Evolutionary conservation across 2,888 invertebrate genomes (phyloP), one percentile per base, ranked within the genome.

Genomic region (Brachyopa scutellaris): DNA sequence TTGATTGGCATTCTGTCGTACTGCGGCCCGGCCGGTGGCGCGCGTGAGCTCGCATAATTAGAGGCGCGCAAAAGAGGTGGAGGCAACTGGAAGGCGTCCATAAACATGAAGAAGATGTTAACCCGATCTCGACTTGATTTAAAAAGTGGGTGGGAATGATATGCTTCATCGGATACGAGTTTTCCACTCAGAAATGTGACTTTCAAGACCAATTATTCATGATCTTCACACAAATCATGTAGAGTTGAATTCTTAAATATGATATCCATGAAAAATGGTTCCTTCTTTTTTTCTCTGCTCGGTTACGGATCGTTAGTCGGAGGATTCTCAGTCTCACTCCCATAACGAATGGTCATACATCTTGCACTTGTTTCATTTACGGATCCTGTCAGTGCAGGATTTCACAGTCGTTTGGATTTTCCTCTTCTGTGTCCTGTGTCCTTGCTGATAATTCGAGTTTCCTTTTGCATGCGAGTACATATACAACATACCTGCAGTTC

Each of bases 291-390:
- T 42, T 38, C 31, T 40, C 31, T 62, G 53, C 31, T 70, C 82
- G 33, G 82, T 64, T 76, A 82, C 76, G 67, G 69, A 70, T 80
- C 76, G 76, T 80, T 76, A 69, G 62, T 11, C 21, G 47, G 33
- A 66, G 67, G 64, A 70, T 64, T 70, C 38, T 59, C 36, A 45
- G 53, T 66, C 11, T 57, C 78, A 78, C 72, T 83, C 83, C 83
- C 83, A 83, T 72, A 83, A 83, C 83, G 83, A 78, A 73, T 62
- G 78, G 72, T 67, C 78, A 78, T 78, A 67, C 73, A 67, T 83
- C 78, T 78, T 73, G 67, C 83, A 83, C 78, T 83, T 83, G 78
- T 83, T 82, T 53, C 38, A 74, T 55, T n/a, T 80, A 67, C 51
- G 53, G 64, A 82, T 76, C 64, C 77, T 82, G 80, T 70, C 80